These are phyloP conservation scores for Lepidotrigona ventralis DNA, from an alignment of 1,140 invertebrate genomes.

Conservation along the genomic window DNA sequence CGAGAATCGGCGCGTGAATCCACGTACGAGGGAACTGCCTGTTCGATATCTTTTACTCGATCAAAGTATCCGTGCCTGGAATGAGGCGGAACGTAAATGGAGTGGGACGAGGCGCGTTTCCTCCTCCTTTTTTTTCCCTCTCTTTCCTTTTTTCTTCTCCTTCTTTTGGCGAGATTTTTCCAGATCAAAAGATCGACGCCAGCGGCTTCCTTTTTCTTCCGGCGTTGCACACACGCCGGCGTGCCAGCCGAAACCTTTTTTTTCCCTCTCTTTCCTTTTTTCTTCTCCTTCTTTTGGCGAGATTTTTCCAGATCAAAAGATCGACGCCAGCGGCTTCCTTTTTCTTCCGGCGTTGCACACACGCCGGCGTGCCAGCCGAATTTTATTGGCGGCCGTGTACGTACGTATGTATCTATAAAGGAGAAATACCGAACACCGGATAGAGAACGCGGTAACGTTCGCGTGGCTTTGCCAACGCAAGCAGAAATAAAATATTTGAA, in stretches of 20 bases:
- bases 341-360: neutral
- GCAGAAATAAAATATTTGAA: constrained; percentile 78
- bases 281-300: constrained; percentile 39
- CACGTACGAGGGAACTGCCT: neutral
- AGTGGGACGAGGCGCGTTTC: constrained; percentile 24
- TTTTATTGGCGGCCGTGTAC: constrained; percentile 52
- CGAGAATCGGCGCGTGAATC: neutral
- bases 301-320: constrained; percentile 58
- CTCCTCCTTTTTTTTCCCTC: neutral
- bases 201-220: neutral
- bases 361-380: constrained; percentile 2
- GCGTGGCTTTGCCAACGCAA: constrained; percentile 60
- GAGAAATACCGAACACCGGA: constrained; percentile 47
- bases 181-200: constrained; percentile 57
- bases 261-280: neutral
- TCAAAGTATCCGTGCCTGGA: constrained; percentile 54
- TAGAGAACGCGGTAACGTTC: constrained; percentile 33
- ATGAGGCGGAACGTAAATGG: constrained; percentile 58
- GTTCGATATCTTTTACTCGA: constrained; percentile 40
- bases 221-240: neutral
- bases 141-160: neutral
- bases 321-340: constrained; percentile 29
- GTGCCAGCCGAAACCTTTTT: constrained; percentile 9
- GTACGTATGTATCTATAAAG: constrained; percentile 22
- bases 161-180: constrained; percentile 55